A percentile compares a stretch with the other conserved stretches of the same genome.
These are phyloP conservation scores for Linnaemya tessellans DNA, from an alignment of 2,888 invertebrate genomes.

Conservation along the genomic window DNA sequence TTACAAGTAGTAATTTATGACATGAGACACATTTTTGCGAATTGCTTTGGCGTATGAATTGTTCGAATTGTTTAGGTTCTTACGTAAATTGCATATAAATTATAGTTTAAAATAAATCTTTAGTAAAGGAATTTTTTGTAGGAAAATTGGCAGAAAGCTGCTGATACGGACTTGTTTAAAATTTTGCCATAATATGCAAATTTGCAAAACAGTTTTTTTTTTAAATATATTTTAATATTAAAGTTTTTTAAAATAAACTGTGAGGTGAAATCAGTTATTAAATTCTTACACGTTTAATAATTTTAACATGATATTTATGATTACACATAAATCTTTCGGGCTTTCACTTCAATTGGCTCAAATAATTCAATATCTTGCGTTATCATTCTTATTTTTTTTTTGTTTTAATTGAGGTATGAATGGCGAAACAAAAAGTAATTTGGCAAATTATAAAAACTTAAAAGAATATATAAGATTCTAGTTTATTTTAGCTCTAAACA, in stretches of 20 bases:
- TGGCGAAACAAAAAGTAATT: too few relatives aligned
- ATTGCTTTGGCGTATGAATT: slow-evolving; percentile 19
- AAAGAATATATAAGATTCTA: too few relatives aligned
- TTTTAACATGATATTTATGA: neutral
- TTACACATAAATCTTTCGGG: neutral
- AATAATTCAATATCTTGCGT: too few relatives aligned
- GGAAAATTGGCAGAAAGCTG: slow-evolving; percentile 13
- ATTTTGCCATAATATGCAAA: slow-evolving; percentile 14
- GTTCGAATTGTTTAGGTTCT: slow-evolving; percentile 21
- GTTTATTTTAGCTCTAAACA: too few relatives aligned
- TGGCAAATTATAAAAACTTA: too few relatives aligned
- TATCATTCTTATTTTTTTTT: neutral
- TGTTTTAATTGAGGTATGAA: neutral
- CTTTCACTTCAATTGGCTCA: neutral
- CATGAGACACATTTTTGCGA: slow-evolving; percentile 43
- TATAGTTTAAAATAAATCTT: slow-evolving; percentile 29
- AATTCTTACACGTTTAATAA: slow-evolving; percentile 11
- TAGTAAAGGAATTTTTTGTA: slow-evolving; percentile 22
- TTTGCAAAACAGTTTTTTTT: neutral
- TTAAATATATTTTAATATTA: neutral
- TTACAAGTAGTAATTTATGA: slow-evolving; percentile 69
- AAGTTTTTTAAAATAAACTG: neutral
- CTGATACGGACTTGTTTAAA: neutral
- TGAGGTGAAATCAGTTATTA: neutral
- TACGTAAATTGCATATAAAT: slow-evolving; percentile 63